phyloP scores from a whole-genome alignment of 2,113 vertebrate species.

The Cranoglanis bouderius region DNA sequence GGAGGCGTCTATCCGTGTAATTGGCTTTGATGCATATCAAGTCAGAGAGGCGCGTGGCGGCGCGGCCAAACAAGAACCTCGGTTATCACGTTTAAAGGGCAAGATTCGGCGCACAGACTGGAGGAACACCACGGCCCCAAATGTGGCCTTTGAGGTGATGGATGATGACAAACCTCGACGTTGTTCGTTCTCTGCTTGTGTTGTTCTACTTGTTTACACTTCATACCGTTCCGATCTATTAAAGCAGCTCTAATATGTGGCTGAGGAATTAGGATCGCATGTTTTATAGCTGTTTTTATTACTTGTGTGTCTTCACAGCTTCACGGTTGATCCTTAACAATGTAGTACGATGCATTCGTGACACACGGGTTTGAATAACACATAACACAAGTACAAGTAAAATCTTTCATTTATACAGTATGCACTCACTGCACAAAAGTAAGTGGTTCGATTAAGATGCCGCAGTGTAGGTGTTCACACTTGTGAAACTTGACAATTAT shows the following conservation, averaged over 20 bases:
- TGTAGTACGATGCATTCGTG: not conserved
- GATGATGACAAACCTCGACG: constrained; percentile 37
- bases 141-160: constrained; percentile 53
- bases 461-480: not conserved
- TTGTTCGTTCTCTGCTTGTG: constrained; percentile 30
- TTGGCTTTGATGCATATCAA: constrained; percentile 58
- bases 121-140: constrained; percentile 17
- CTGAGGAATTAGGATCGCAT: not conserved
- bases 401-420: not conserved
- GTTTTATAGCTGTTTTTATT: not conserved
- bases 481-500: not conserved
- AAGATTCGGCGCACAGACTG: constrained; percentile 25
- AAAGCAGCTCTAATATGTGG: not conserved
- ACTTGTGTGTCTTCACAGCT: not conserved
- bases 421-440: not conserved
- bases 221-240: not conserved
- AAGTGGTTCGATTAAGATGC: not conserved
- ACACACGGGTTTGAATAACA: not conserved
- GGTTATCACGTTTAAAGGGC: constrained; percentile 49
- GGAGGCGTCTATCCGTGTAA: constrained; percentile 58
- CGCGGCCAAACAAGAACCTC: constrained; percentile 20
- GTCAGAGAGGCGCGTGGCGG: not conserved
- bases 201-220: constrained; percentile 29
- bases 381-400: not conserved
- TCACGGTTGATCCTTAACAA: not conserved